Percentiles rank a stretch among this genome's conserved stretches.
phyloP scores from a whole-genome alignment of 2,888 invertebrate species.

The Drosophila histrio region DNA sequence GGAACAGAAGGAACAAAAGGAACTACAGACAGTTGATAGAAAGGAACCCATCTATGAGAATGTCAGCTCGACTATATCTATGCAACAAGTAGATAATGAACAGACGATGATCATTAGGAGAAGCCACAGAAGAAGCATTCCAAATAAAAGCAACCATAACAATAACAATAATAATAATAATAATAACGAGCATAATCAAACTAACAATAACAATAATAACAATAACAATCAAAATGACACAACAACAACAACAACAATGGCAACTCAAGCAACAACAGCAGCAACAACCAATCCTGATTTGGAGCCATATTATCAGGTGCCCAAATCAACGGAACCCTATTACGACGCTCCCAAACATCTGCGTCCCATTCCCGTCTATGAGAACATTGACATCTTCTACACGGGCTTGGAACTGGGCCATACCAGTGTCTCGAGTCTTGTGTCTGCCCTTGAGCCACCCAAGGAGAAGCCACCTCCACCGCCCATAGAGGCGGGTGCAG shows the following conservation, averaged over 20 bases:
- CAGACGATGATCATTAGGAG: conserved; percentile 46
- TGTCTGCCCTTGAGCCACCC: conserved; percentile 87
- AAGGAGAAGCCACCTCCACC: conserved; percentile 94
- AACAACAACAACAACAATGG: conserved; percentile 49
- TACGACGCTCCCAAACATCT: conserved; percentile 83
- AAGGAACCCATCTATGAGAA: conserved; percentile 85
- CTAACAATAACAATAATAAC: conserved; percentile 49
- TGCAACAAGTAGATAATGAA: conserved; percentile 74
- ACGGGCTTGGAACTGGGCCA: conserved; percentile 62
- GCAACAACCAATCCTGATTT: conserved; percentile 36
- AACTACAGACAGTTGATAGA: conserved; percentile 14
- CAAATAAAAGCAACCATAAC: conserved; percentile 63
- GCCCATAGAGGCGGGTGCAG: conserved; percentile 84
- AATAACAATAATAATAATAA: conserved; percentile 52
- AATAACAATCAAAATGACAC: conserved; percentile 49
- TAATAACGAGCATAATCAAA: conserved; percentile 59
- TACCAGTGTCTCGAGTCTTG: conserved; percentile 9
- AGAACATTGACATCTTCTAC: conserved; percentile 87
- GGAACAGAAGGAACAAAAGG: conserved; percentile 30
- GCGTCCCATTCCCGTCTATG: conserved; percentile 86
- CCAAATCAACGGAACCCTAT: conserved; percentile 83
- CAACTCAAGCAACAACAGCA: conserved; percentile 18
- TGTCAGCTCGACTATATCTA: conserved; percentile 77
- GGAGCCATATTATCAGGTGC: conserved; percentile 84
- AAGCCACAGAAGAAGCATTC: conserved; percentile 69